Conservation (phyloP, 2,113 vertebrate genomes). For the Onychorhynchus coronatus region DNA sequence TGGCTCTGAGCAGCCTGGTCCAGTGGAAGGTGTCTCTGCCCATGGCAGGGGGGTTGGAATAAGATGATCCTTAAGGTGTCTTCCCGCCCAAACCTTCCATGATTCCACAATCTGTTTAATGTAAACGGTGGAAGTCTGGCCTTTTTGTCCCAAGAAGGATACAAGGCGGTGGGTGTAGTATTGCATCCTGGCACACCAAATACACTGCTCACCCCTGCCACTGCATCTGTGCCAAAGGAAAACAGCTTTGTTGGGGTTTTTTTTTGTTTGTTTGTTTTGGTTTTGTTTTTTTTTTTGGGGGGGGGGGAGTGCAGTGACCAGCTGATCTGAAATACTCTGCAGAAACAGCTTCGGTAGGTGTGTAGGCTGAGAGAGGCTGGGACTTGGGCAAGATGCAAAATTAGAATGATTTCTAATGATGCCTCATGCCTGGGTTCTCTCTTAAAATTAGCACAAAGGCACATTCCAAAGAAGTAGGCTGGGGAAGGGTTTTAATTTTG, state of each 20-base stretch:
- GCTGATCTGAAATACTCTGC: neutral
- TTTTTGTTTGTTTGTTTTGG: too few relatives aligned
- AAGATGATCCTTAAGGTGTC: neutral
- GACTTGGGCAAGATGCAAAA: neutral
- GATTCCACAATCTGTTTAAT: neutral
- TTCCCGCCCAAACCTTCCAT: neutral
- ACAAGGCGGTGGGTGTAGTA: neutral
- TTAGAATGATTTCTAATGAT: neutral
- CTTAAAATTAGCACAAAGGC: neutral
- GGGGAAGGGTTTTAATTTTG: neutral
- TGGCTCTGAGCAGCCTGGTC: neutral
- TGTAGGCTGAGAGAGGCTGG: neutral
- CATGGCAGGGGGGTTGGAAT: neutral
- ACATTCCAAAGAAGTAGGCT: neutral
- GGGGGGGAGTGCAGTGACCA: neutral
- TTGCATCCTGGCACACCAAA: neutral
- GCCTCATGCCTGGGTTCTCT: neutral
- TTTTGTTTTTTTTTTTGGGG: neutral
- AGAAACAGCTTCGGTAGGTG: neutral
- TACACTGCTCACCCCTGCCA: neutral
- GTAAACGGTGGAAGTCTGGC: neutral
- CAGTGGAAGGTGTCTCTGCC: neutral
- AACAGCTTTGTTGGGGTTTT: neutral
- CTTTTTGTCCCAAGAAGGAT: neutral
- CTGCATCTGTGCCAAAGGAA: neutral